These are phyloP conservation scores for Oceanodroma tethys DNA, from an alignment of 2,113 vertebrate genomes.

Conservation along the genomic window DNA sequence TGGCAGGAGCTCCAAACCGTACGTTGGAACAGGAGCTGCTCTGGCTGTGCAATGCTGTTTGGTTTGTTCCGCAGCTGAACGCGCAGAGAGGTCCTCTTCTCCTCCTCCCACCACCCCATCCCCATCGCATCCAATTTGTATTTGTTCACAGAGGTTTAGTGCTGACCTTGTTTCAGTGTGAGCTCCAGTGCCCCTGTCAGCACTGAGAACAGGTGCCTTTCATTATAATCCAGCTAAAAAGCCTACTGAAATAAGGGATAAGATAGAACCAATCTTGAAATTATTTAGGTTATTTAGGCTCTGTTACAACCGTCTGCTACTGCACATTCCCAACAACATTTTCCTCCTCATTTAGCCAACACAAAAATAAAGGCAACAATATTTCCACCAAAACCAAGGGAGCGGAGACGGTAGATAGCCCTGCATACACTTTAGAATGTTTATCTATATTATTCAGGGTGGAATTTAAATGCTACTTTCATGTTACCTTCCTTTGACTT, in stretches of 20 bases:
- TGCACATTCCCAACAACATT: background rate
- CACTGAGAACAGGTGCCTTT: background rate
- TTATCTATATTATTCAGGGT: background rate
- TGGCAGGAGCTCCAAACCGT: background rate
- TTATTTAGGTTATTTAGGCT: background rate
- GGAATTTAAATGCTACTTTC: background rate
- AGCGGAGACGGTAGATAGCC: background rate
- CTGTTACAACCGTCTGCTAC: background rate
- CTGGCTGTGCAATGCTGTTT: background rate
- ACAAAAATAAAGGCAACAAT: background rate
- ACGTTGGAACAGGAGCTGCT: background rate
- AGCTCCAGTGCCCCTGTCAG: background rate
- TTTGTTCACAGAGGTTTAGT: background rate
- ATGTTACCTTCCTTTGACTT: background rate
- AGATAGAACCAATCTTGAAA: background rate
- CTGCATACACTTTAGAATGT: background rate
- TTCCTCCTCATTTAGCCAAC: background rate
- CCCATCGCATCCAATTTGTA: background rate
- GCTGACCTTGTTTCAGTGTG: background rate
- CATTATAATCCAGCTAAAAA: background rate
- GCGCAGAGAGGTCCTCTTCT: rapidly evolving
- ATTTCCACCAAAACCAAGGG: background rate
- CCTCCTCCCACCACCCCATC: background rate
- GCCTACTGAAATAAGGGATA: background rate
- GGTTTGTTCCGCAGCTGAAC: background rate